Conservation (phyloP, 2,797 vertebrate species). For the Onychomys leucogaster region DNA sequence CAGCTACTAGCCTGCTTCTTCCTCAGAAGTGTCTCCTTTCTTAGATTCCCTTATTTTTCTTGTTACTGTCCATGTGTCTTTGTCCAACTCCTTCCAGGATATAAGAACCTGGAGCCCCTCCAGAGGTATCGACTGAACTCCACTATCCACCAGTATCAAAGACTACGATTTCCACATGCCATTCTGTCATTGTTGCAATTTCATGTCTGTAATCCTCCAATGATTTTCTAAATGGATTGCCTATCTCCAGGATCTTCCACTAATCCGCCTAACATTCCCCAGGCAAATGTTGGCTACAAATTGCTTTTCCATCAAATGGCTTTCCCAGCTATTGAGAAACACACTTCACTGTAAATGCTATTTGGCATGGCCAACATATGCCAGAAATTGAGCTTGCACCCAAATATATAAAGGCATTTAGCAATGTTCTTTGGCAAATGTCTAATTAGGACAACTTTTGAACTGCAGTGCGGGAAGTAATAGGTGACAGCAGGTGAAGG, state of each 20-base stretch:
- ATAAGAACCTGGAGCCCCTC: too few relatives aligned
- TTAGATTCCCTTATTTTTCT: not conserved
- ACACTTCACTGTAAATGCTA: not conserved
- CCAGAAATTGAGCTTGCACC: not conserved
- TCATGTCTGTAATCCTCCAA: not conserved
- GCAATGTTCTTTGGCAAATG: not conserved
- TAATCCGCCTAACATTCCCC: not conserved
- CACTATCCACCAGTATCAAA: not conserved
- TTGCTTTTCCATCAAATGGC: not conserved
- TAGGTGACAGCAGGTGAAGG: not conserved
- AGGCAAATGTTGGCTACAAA: not conserved
- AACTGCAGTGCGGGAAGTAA: not conserved
- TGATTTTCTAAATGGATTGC: not conserved
- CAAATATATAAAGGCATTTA: conserved; percentile 8
- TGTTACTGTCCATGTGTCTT: not conserved
- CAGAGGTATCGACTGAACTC: not conserved
- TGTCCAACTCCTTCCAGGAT: not conserved
- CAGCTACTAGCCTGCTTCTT: not conserved
- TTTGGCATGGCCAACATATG: not conserved
- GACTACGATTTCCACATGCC: not conserved
- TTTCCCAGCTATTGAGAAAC: not conserved
- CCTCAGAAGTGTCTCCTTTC: not conserved
- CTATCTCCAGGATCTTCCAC: not conserved
- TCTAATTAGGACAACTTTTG: not conserved
- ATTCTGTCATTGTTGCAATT: not conserved